phyloP scores from a whole-genome alignment of 2,797 vertebrate genomes.

The Chrosomus eos region DNA sequence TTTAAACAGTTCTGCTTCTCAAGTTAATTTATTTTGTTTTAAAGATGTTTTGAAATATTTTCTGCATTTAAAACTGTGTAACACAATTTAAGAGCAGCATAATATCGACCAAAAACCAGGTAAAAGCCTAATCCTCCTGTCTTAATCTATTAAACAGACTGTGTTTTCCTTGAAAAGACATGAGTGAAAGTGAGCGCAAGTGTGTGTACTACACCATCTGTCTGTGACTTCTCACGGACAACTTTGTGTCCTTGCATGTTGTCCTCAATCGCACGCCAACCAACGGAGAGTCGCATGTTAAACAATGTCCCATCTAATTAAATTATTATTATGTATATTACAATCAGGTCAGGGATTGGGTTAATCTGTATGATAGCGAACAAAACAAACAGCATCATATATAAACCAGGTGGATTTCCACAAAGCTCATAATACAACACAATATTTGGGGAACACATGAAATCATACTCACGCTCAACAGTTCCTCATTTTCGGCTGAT shows the following conservation, averaged over 20 bases:
- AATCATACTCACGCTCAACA: constrained; percentile 44
- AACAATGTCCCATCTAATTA: constrained; percentile 7
- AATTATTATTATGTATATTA: constrained; percentile 14
- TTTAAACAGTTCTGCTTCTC: not conserved
- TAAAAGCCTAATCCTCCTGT: not conserved
- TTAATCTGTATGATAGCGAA: constrained; percentile 19
- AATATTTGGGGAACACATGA: constrained; percentile 36
- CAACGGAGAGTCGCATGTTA: constrained; percentile 1
- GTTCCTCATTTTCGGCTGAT: constrained; percentile 51
- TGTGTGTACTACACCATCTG: constrained; percentile 28
- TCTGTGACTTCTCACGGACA: constrained; percentile 4
- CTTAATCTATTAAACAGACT: constrained; percentile 12
- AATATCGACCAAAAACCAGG: not conserved
- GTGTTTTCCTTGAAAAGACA: constrained; percentile 14
- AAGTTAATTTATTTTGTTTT: not conserved
- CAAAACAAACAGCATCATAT: constrained; percentile 24
- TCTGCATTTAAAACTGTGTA: not conserved
- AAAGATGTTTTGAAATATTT: constrained; percentile 4
- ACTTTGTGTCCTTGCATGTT: constrained; percentile 2
- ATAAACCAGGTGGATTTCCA: constrained; percentile 33
- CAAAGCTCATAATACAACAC: constrained; percentile 19
- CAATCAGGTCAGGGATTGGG: constrained; percentile 25
- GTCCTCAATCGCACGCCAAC: not conserved
- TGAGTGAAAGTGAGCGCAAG: not conserved
- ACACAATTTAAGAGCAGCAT: not conserved